Evolutionary conservation across 2,113 vertebrate genomes (phyloP).

Genomic region (Gallinago paraguaiae): DNA sequence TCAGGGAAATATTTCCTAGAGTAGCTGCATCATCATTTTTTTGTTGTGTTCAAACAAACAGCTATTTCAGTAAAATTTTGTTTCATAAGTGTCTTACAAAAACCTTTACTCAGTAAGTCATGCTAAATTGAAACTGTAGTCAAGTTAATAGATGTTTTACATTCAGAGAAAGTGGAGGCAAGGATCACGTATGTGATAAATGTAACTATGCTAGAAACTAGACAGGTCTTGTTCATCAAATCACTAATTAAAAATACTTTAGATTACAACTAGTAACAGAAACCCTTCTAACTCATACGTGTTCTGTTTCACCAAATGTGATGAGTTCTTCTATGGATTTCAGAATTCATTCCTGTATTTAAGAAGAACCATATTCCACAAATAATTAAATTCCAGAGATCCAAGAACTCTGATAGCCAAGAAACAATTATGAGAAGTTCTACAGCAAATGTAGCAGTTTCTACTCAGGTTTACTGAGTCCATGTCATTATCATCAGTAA

Average conservation of each 20-base stretch:
- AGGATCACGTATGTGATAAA: not conserved
- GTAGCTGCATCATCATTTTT: not conserved
- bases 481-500: not conserved
- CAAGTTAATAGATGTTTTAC: not conserved
- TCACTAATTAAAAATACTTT: not conserved
- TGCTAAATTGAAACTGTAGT: not conserved
- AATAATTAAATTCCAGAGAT: not conserved
- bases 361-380: not conserved
- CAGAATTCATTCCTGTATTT: not conserved
- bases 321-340: not conserved
- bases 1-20: not conserved
- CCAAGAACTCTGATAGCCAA: not conserved
- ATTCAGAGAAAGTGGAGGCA: not conserved
- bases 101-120: not conserved
- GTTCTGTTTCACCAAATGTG: not conserved
- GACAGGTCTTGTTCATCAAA: not conserved
- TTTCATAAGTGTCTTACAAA: not conserved
- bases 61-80: not conserved
- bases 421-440: not conserved
- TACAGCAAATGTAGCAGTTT: not conserved
- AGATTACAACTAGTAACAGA: not conserved
- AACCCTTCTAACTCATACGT: not conserved
- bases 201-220: not conserved
- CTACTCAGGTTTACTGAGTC: not conserved
- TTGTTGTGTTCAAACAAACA: not conserved